Percentiles rank a stretch among this genome's conserved stretches.
Conservation (phyloP, 2,888 invertebrate species). For the Mesochorus sp. region DNA sequence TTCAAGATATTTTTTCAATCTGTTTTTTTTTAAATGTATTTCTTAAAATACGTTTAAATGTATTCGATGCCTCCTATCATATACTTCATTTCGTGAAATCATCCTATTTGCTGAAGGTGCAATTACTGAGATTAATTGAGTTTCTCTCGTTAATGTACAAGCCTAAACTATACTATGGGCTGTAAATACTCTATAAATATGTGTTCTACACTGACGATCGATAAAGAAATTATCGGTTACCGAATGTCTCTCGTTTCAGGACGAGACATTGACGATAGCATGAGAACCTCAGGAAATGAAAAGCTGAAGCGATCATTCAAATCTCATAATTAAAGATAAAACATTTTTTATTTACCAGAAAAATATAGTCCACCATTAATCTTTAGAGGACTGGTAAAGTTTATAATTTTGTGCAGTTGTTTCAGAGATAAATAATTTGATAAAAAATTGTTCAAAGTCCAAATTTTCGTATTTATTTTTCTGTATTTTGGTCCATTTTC, state of each 20-base stretch:
- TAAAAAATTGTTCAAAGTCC: background rate
- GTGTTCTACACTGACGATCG: background rate
- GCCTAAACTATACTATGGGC: background rate
- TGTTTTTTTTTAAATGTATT: too few species aligned
- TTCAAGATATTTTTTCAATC: too few species aligned
- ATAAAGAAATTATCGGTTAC: constrained; percentile 10
- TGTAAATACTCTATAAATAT: background rate
- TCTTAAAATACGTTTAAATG: too few species aligned
- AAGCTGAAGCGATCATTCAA: background rate
- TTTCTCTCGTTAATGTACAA: constrained; percentile 42
- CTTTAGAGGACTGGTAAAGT: too few species aligned
- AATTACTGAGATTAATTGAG: constrained; percentile 51
- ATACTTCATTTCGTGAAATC: constrained; percentile 12
- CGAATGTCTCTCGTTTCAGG: background rate
- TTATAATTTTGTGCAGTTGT: too few species aligned
- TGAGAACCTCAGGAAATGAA: background rate
- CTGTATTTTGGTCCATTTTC: too few species aligned
- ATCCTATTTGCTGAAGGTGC: constrained; percentile 27
- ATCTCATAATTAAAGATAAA: background rate
- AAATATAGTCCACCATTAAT: too few species aligned
- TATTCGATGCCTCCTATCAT: too few species aligned
- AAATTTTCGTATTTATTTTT: too few species aligned
- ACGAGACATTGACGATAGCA: background rate
- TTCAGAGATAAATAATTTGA: too few species aligned
- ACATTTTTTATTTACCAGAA: background rate